Percentiles rank a stretch among this genome's conserved stretches.
phyloP scores from a whole-genome alignment of 37 sponge, comb jelly and placozoan species.

The Cladorhizidae sp. region DNA sequence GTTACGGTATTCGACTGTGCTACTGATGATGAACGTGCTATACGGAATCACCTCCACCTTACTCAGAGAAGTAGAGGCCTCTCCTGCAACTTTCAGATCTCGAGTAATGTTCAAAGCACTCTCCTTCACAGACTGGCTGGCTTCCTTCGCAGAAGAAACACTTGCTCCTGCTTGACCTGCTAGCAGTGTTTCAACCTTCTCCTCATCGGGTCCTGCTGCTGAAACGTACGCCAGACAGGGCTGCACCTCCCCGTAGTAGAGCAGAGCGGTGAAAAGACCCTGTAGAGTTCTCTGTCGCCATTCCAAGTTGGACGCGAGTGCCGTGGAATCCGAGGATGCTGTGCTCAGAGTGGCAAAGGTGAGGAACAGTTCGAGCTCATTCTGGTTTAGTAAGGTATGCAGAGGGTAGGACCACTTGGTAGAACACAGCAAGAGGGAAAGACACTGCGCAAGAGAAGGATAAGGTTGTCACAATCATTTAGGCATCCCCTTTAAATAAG shows the following conservation, averaged over 20 bases:
- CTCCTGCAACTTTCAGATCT: neutral
- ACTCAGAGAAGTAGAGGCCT: neutral
- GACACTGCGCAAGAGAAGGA: neutral
- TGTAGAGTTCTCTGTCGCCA: conserved; percentile 32
- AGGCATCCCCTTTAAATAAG: too few species aligned
- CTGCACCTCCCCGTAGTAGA: conserved; percentile 30
- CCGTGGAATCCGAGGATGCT: neutral
- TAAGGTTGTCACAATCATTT: too few species aligned
- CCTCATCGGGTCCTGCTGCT: neutral
- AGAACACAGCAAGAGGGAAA: conserved; percentile 6
- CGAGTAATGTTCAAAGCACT: neutral
- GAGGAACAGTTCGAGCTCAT: conserved; percentile 30
- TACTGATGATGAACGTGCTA: conserved; percentile 55
- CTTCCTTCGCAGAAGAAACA: neutral
- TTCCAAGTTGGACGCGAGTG: conserved; percentile 9
- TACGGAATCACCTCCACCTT: conserved; percentile 26
- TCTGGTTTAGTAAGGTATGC: conserved; percentile 23
- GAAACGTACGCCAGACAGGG: neutral
- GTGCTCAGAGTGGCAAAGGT: conserved; percentile 4
- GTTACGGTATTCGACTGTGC: conserved; percentile 39
- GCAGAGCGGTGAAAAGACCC: conserved; percentile 7
- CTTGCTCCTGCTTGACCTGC: neutral
- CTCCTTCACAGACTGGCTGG: neutral
- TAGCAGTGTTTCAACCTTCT: neutral
- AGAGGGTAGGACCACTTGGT: conserved; percentile 6